Conservation (phyloP, 2,113 vertebrate species). For the Pelecanus crispus region DNA sequence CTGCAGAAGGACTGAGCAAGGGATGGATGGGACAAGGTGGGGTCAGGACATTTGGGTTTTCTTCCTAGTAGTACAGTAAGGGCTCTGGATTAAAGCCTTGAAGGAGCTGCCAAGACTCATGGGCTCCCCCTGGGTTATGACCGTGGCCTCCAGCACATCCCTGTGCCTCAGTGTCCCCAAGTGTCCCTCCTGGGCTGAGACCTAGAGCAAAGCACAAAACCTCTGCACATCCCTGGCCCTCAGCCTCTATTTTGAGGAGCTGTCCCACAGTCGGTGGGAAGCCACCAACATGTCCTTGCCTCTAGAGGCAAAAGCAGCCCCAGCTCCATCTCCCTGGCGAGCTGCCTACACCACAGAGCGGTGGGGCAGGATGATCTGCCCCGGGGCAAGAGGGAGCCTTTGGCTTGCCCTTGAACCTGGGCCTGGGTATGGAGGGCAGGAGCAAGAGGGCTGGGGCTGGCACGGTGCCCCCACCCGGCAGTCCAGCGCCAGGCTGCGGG, state of each 20-base stretch:
- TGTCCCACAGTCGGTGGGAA: neutral
- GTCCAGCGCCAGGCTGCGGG: neutral
- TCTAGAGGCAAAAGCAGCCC: neutral
- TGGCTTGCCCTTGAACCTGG: neutral
- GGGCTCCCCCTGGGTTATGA: neutral
- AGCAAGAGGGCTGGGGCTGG: neutral
- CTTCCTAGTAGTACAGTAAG: neutral
- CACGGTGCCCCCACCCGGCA: accelerated
- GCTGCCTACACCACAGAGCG: accelerated
- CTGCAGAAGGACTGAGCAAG: neutral
- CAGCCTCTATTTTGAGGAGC: neutral
- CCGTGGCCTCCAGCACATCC: neutral
- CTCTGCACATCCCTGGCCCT: neutral
- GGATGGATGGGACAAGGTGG: accelerated
- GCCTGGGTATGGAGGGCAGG: neutral
- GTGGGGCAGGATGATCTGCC: neutral
- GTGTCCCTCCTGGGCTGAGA: neutral
- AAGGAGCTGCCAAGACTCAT: neutral
- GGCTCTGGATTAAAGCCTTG: neutral
- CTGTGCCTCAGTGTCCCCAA: neutral
- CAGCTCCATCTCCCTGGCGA: accelerated
- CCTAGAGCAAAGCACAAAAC: neutral
- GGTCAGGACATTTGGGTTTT: neutral
- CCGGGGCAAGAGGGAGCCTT: neutral
- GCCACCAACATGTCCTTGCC: accelerated